Conservation (phyloP, 2,888 invertebrate genomes). For the Meliscaeva auricollis region DNA sequence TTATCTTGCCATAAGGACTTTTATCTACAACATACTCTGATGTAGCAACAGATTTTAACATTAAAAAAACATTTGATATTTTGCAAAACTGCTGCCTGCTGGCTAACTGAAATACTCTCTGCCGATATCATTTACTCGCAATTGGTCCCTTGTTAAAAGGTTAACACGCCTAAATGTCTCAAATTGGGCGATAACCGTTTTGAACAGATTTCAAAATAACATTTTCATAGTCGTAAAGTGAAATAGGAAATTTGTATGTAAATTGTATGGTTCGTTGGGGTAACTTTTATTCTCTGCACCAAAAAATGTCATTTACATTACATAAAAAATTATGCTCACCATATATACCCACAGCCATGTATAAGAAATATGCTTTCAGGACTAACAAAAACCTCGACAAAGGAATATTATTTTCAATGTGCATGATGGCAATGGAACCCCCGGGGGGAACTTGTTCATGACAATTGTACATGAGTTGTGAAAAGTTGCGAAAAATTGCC, state of each 20-base stretch:
- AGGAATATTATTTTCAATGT: background rate
- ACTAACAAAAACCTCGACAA: slow-evolving; percentile 3
- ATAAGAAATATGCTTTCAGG: background rate
- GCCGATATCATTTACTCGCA: slow-evolving; percentile 58
- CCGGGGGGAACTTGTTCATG: slow-evolving; percentile 16
- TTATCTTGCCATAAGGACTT: too few relatives aligned
- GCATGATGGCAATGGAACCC: background rate
- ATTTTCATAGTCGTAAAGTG: slow-evolving; percentile 8
- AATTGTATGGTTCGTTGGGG: slow-evolving; percentile 53
- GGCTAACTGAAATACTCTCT: slow-evolving; percentile 56
- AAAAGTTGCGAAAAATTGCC: slow-evolving; percentile 33
- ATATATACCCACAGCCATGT: background rate
- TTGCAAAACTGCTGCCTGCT: slow-evolving; percentile 32
- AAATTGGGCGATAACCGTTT: slow-evolving; percentile 65
- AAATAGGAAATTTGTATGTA: slow-evolving; percentile 70
- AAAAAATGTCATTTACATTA: slow-evolving; percentile 45
- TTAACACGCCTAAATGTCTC: slow-evolving; percentile 63
- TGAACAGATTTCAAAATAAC: slow-evolving; percentile 53
- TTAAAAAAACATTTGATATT: slow-evolving; percentile 34
- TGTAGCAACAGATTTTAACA: slow-evolving; percentile 16
- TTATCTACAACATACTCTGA: too few relatives aligned
- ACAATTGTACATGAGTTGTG: slow-evolving; percentile 23
- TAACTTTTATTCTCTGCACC: slow-evolving; percentile 10
- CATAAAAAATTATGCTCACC: slow-evolving; percentile 47
- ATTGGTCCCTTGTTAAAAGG: slow-evolving; percentile 63